Conservation (phyloP, 2,113 vertebrate genomes). For the Corydoras sp. region DNA sequence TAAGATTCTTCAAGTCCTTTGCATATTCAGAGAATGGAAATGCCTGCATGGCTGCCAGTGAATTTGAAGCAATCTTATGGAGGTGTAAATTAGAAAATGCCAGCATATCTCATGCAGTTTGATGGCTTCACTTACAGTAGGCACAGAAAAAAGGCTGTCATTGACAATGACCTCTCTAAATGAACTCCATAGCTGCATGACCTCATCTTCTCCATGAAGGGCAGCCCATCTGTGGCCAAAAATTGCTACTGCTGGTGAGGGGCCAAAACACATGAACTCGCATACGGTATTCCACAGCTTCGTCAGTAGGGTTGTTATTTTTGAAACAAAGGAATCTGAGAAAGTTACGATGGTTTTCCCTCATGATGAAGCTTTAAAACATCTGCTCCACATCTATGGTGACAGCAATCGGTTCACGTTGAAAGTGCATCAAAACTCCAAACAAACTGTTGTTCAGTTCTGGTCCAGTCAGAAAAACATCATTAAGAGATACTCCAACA, state of each 20-base stretch:
- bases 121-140: background rate
- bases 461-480: background rate
- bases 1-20: background rate
- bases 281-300: background rate
- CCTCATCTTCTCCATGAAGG: background rate
- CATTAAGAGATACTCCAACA: background rate
- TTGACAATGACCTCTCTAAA: background rate
- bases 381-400: background rate
- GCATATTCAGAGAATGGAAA: background rate
- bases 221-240: background rate
- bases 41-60: background rate
- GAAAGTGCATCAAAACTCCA: too few species aligned
- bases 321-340: background rate
- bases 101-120: background rate
- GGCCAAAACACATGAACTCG: too few species aligned
- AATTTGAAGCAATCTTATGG: background rate
- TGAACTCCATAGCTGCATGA: background rate
- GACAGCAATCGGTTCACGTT: background rate
- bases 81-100: background rate
- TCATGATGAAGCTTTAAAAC: background rate
- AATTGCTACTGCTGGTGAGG: too few species aligned
- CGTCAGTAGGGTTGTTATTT: background rate
- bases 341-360: background rate
- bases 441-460: too few species aligned
- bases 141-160: background rate